Conservation (phyloP, 1,140 invertebrate species). For the Pantala flavescens region DNA sequence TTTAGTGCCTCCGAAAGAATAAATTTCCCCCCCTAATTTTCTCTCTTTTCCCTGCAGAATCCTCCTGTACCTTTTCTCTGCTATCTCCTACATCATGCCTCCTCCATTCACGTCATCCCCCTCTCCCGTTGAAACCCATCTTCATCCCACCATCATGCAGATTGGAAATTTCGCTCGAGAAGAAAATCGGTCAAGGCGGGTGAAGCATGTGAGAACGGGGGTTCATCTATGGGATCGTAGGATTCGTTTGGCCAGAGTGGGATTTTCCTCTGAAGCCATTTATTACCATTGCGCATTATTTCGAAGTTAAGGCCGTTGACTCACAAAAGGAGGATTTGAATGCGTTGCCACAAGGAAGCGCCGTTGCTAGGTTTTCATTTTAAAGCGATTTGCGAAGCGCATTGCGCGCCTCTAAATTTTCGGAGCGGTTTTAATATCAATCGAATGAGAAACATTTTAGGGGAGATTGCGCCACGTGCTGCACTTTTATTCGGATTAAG, state of each 20-base stretch:
- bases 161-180: background rate
- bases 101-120: background rate
- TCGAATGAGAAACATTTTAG: no score
- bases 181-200: constrained; percentile 2
- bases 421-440: no score
- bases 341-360: background rate
- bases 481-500: no score
- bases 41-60: no score
- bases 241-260: background rate
- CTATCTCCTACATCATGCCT: no score
- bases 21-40: no score
- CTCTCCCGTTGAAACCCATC: background rate
- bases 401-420: no score
- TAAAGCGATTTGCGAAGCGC: background rate
- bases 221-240: background rate
- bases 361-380: background rate
- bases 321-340: constrained; percentile 6
- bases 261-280: background rate
- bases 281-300: constrained; percentile 10
- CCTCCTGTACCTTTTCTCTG: no score
- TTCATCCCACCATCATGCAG: background rate
- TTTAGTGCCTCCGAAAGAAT: no score
- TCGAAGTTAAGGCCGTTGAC: background rate
- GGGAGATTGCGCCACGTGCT: no score
- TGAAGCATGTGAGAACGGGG: background rate